Percentiles rank a stretch among this genome's conserved stretches.
Conservation (phyloP, 2,797 vertebrate species). For the Phalloptychus januarius region DNA sequence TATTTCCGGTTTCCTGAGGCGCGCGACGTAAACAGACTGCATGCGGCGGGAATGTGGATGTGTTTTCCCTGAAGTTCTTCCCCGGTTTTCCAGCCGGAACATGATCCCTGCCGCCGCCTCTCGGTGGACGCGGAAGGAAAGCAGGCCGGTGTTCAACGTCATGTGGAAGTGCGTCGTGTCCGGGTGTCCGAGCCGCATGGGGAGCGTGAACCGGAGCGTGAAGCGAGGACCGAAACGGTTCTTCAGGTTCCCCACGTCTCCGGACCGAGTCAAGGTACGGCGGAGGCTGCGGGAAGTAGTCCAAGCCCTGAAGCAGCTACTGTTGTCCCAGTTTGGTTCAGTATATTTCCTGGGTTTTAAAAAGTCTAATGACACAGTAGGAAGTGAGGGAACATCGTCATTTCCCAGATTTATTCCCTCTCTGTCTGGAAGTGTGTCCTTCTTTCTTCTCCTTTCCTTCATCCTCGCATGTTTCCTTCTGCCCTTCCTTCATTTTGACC, state of each 20-base stretch:
- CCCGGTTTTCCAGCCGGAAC: neutral
- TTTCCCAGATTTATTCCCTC: neutral
- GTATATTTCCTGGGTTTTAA: neutral
- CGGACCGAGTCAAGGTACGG: constrained; percentile 69
- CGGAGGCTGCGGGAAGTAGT: neutral
- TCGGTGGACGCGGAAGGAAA: neutral
- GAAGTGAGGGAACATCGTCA: neutral
- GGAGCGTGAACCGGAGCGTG: constrained; percentile 23
- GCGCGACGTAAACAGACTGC: constrained; percentile 18
- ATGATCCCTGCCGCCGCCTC: neutral
- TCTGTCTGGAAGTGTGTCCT: neutral
- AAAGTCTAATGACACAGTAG: neutral
- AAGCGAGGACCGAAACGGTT: constrained; percentile 67
- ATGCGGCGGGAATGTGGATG: neutral
- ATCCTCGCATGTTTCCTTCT: neutral
- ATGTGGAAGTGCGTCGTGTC: constrained; percentile 80
- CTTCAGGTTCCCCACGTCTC: constrained; percentile 76
- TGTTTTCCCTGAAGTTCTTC: neutral
- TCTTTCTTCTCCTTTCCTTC: neutral
- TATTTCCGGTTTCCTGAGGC: neutral
- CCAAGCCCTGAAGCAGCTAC: neutral
- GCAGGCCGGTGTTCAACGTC: neutral
- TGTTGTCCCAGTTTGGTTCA: neutral
- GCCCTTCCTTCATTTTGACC: neutral
- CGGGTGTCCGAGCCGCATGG: constrained; percentile 70